These are phyloP conservation scores for Pectinophora gossypiella DNA, from an alignment of 1,140 invertebrate species.

Conservation along the genomic window DNA sequence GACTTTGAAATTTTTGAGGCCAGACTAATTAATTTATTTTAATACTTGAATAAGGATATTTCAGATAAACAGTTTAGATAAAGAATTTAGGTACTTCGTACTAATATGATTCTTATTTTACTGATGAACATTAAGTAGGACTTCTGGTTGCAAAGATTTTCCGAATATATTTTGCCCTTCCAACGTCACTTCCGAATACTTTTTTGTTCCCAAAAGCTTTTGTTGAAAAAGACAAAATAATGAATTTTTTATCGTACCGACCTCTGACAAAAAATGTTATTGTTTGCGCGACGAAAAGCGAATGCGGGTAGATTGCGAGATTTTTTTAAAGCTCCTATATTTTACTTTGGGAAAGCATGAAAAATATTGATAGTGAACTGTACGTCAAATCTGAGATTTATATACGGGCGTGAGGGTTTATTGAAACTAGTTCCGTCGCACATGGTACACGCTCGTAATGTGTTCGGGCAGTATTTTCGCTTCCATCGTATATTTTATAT, in stretches of 20 bases:
- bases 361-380: conserved; percentile 15
- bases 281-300: conserved; percentile 12
- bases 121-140: no score
- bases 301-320: conserved; percentile 21
- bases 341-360: conserved; percentile 17
- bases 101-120: no score
- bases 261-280: conserved; percentile 18
- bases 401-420: background rate
- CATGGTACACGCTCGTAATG: background rate
- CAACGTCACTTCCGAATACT: no score
- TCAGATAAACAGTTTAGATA: no score
- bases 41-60: no score
- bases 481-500: background rate
- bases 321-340: conserved; percentile 21
- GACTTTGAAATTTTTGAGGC: no score
- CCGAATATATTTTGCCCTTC: no score
- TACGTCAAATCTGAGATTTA: conserved; percentile 12
- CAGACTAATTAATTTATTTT: no score
- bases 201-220: no score
- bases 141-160: no score
- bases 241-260: conserved; percentile 17
- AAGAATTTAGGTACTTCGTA: no score
- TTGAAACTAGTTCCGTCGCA: background rate
- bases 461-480: background rate
- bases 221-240: conserved; percentile 11